A percentile compares a stretch with the other conserved stretches of the same genome.
Conservation (phyloP, 1,140 invertebrate species). For the Mactra quadrangularis region DNA sequence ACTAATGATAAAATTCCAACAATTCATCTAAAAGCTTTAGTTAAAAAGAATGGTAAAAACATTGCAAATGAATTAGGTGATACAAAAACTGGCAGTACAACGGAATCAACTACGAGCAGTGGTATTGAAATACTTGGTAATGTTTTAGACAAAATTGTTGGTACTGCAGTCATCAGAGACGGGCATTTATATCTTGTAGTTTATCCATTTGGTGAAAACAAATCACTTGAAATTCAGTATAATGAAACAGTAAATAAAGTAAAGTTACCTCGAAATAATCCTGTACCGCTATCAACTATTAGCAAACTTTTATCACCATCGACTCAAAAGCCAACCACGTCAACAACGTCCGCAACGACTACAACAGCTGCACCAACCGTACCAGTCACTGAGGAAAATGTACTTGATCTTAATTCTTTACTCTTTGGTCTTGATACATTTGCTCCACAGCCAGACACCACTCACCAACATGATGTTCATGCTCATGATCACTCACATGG, state of each 20-base stretch:
- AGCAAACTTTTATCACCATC: neutral
- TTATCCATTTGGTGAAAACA: conserved; percentile 41
- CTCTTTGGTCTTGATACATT: too few species aligned
- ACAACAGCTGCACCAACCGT: neutral
- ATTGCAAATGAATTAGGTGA: neutral
- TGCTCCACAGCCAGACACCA: too few species aligned
- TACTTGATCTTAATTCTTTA: neutral
- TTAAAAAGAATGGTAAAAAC: neutral
- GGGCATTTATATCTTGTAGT: conserved; percentile 39
- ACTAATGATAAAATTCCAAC: conserved; percentile 14
- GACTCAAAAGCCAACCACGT: neutral
- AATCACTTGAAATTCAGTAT: conserved; percentile 12
- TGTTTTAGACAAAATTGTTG: conserved; percentile 14
- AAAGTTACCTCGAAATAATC: conserved; percentile 20
- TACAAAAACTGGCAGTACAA: too few species aligned
- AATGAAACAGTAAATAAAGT: conserved; percentile 9
- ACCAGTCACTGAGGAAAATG: neutral
- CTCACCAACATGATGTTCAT: neutral
- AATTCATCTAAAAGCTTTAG: conserved; percentile 21
- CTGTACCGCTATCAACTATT: neutral
- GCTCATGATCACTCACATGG: neutral
- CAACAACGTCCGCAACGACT: neutral
- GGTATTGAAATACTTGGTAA: too few species aligned
- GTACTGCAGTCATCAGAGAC: conserved; percentile 39
- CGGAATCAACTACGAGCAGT: too few species aligned